Evolutionary conservation across 2,888 invertebrate genomes (phyloP).

Genomic region (Eremobia ochroleuca): DNA sequence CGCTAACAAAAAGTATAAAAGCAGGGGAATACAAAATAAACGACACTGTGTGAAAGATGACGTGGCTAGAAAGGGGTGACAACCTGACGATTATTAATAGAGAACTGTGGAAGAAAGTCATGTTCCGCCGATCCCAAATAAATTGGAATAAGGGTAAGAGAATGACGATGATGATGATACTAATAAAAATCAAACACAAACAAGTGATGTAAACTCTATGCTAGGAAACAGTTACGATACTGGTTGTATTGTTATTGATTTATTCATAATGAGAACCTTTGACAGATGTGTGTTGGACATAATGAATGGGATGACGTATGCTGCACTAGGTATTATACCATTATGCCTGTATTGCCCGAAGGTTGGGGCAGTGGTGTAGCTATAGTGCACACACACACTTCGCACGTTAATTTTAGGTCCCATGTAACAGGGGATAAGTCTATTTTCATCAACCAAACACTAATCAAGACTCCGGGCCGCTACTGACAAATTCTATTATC

Average conservation of each 20-base stretch:
- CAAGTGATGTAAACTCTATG: neutral
- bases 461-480: neutral
- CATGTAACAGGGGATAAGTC: neutral
- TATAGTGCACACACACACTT: neutral
- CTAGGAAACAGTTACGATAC: neutral
- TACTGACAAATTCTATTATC: neutral
- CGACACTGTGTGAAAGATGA: neutral
- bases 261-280: neutral
- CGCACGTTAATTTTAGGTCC: neutral
- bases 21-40: neutral
- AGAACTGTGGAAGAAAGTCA: too few relatives aligned
- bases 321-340: neutral
- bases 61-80: neutral
- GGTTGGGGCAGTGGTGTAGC: neutral
- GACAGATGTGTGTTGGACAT: neutral
- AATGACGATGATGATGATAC: neutral
- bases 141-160: neutral
- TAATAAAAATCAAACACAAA: neutral
- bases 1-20: neutral
- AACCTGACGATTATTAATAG: too few relatives aligned
- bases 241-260: neutral
- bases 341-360: neutral
- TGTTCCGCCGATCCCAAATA: too few relatives aligned
- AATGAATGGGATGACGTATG: constrained; percentile 8
- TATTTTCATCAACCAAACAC: neutral